Percentiles rank a stretch among this genome's conserved stretches.
Conservation (phyloP, 2,113 vertebrate species). For the rabbit (Oryctolagus cuniculus) region mOryCun1.1 NC_091435.1:19701001-19701500, state of each 20-base stretch:
- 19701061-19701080: neutral
- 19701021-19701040: too few species aligned
- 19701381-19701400: neutral
- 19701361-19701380: neutral
- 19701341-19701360: neutral
- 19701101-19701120: neutral
- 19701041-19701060: neutral
- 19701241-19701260: neutral
- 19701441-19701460: neutral
- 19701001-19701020: too few species aligned
- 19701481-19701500: neutral
- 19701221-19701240: neutral
- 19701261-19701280: neutral
- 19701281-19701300: neutral
- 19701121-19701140: neutral
- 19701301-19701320: neutral
- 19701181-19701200: neutral
- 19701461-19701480: neutral
- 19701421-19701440: conserved; percentile 38
- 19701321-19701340: neutral
- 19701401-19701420: neutral
- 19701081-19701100: neutral
- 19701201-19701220: neutral
- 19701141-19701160: neutral
- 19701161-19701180: neutral